These are phyloP conservation scores for Lumbricus terrestris DNA, from an alignment of 2,888 invertebrate genomes.

Conservation along the genomic window DNA sequence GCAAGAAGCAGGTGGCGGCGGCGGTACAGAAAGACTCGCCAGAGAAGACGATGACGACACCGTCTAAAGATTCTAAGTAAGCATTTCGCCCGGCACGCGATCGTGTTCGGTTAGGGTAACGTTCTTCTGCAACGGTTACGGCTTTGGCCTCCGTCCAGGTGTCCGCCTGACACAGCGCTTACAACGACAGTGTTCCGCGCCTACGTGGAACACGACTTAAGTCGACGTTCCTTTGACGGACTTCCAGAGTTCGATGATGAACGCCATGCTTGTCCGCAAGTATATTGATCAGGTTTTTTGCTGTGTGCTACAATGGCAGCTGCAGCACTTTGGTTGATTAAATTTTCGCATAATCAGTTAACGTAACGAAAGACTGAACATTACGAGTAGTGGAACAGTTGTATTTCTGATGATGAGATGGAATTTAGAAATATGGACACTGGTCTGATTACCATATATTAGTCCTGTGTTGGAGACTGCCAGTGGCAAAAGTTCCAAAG, in stretches of 20 bases:
- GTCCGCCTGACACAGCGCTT: neutral
- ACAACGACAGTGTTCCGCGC: neutral
- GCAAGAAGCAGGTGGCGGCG: too few species aligned
- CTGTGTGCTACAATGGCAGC: neutral
- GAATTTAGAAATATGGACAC: neutral
- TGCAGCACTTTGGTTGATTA: neutral
- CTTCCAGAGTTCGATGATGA: neutral
- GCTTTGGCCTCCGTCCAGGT: neutral
- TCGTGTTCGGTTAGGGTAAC: neutral
- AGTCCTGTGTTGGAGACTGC: neutral
- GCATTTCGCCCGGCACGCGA: neutral
- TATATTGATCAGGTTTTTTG: neutral
- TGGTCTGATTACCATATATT: neutral
- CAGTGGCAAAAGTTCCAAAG: conserved; percentile 3
- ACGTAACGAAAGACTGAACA: neutral
- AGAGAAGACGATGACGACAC: neutral
- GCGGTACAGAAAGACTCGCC: neutral
- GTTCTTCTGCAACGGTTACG: neutral
- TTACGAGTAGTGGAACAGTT: neutral
- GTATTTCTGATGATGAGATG: neutral
- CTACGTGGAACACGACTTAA: neutral
- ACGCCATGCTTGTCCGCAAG: neutral
- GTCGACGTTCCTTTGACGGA: neutral
- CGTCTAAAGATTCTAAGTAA: neutral
- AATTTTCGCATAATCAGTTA: neutral